These are phyloP conservation scores for Brotogeris chrysoptera DNA, from an alignment of 2,797 vertebrate genomes.

Conservation along the genomic window DNA sequence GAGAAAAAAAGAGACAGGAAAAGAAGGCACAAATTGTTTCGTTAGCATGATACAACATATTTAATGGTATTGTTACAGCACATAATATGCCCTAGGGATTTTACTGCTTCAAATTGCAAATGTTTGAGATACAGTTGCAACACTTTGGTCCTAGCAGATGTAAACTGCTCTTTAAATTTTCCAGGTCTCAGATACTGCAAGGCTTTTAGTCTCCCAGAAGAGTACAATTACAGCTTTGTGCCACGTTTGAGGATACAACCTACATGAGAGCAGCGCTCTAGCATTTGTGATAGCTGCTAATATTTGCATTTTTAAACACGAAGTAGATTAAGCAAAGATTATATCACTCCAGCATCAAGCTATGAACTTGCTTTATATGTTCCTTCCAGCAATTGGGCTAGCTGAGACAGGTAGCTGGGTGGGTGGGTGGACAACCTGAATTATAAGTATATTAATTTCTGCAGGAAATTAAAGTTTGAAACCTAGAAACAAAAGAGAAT, in stretches of 20 bases:
- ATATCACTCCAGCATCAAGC: conserved; percentile 42
- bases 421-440: conserved; percentile 59
- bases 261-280: background rate
- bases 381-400: conserved; percentile 71
- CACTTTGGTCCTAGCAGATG: conserved; percentile 23
- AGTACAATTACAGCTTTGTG: conserved; percentile 17
- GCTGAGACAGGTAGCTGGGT: conserved; percentile 67
- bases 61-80: conserved; percentile 14
- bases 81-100: conserved; percentile 15
- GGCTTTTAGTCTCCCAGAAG: background rate
- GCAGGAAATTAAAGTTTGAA: conserved; percentile 50
- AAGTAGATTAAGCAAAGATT: conserved; percentile 54
- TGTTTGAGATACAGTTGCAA: conserved; percentile 24
- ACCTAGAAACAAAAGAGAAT: conserved; percentile 36
- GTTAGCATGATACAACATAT: conserved; percentile 3
- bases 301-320: conserved; percentile 45
- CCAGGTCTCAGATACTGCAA: background rate
- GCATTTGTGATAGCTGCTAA: conserved; percentile 14
- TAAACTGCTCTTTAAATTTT: conserved; percentile 23
- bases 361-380: conserved; percentile 59
- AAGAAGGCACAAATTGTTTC: background rate
- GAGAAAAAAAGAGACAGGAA: background rate
- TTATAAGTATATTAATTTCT: conserved; percentile 10
- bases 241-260: background rate
- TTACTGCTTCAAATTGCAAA: conserved; percentile 39